Conservation (phyloP, 1,140 invertebrate genomes). For the Amphibalanus amphitrite region DNA sequence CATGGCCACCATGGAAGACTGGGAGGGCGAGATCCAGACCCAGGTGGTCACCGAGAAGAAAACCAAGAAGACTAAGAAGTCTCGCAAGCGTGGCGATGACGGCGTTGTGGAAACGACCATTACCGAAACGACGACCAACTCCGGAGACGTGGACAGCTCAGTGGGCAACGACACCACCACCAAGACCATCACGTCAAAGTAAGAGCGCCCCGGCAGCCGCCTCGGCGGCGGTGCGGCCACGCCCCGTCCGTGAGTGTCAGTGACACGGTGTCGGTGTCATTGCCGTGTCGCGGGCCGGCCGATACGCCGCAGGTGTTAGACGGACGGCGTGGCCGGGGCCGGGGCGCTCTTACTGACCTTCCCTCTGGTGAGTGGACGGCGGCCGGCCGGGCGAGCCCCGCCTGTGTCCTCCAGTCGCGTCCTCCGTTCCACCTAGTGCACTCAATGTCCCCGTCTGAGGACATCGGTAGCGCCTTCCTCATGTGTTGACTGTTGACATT, state of each 20-base stretch:
- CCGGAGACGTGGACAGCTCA: neutral
- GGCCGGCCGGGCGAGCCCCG: no score
- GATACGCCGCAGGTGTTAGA: slow-evolving; percentile 19
- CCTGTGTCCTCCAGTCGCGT: no score
- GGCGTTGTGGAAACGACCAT: slow-evolving; percentile 51
- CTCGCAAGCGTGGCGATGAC: slow-evolving; percentile 17
- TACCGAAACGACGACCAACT: slow-evolving; percentile 37
- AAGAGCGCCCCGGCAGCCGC: neutral
- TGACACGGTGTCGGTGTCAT: no score
- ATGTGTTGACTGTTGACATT: no score
- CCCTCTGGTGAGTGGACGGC: neutral
- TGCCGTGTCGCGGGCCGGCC: no score
- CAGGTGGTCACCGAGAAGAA: slow-evolving; percentile 80
- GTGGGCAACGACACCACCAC: neutral
- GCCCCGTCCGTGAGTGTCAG: slow-evolving; percentile 26
- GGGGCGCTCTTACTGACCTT: neutral
- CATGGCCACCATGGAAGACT: slow-evolving; percentile 5
- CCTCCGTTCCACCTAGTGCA: no score
- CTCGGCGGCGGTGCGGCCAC: neutral
- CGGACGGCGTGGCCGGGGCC: slow-evolving; percentile 32
- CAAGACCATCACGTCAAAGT: neutral
- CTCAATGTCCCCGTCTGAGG: no score
- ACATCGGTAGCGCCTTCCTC: no score
- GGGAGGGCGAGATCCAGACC: slow-evolving; percentile 31
- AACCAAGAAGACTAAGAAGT: slow-evolving; percentile 41